Conservation (phyloP, 2,888 invertebrate genomes). For the Acanthoscelides obtectus region DNA sequence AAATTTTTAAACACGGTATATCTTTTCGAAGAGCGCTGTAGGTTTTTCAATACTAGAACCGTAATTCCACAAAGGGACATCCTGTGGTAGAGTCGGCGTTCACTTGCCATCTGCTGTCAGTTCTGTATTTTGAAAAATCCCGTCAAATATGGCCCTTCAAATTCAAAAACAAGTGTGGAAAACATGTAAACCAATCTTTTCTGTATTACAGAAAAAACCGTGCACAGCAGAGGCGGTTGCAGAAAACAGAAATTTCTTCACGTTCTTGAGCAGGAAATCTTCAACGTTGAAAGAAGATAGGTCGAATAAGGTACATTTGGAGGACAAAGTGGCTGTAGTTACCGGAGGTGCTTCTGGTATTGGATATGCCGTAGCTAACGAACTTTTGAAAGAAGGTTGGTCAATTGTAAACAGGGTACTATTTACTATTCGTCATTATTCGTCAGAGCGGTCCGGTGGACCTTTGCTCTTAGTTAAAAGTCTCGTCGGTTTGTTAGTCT, state of each 20-base stretch:
- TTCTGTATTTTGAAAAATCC: background rate
- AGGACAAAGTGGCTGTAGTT: conserved; percentile 65
- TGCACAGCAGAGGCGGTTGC: background rate
- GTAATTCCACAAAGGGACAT: too few species aligned
- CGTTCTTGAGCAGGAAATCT: background rate
- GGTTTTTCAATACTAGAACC: too few species aligned
- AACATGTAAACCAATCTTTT: background rate
- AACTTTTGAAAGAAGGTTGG: conserved; percentile 63
- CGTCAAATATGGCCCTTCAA: background rate
- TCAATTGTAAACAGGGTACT: too few species aligned
- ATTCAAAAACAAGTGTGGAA: background rate
- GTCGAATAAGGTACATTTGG: conserved; percentile 5
- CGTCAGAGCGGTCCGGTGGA: too few species aligned
- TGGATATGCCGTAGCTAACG: conserved; percentile 63
- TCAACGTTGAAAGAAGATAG: background rate
- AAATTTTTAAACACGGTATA: too few species aligned
- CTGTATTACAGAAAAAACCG: background rate
- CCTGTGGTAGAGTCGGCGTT: background rate
- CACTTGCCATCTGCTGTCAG: background rate
- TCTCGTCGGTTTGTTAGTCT: too few species aligned
- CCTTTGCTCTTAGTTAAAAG: too few species aligned
- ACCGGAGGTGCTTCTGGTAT: conserved; percentile 72
- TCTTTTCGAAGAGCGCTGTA: too few species aligned
- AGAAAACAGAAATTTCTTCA: background rate
- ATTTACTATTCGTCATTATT: too few species aligned